These are phyloP conservation scores for Atrina japonica DNA, from an alignment of 2,888 invertebrate genomes.

Conservation along the genomic window DNA sequence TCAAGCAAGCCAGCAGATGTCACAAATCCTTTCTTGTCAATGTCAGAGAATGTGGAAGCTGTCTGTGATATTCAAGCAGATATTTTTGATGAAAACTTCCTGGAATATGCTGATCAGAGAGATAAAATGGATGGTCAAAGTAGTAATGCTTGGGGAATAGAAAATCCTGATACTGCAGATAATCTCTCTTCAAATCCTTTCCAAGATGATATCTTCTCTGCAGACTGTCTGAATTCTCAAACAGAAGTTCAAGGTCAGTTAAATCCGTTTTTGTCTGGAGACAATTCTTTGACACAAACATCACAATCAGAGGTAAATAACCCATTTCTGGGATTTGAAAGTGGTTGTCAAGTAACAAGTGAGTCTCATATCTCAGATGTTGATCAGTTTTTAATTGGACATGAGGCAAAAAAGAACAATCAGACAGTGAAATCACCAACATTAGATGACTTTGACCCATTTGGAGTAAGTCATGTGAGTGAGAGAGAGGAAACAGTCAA, in stretches of 20 bases:
- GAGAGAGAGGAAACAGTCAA: conserved; percentile 7
- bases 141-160: conserved; percentile 42
- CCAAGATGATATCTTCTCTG: conserved; percentile 69
- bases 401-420: background rate
- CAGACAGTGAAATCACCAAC: conserved; percentile 22
- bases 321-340: conserved; percentile 54
- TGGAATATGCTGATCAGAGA: conserved; percentile 44
- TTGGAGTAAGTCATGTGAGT: conserved; percentile 47
- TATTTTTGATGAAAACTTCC: conserved; percentile 59
- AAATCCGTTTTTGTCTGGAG: conserved; percentile 49
- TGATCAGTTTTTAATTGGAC: conserved; percentile 3
- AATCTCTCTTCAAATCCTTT: conserved; percentile 63
- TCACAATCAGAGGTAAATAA: conserved; percentile 40
- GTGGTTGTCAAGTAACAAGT: background rate
- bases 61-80: conserved; percentile 16
- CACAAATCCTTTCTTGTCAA: conserved; percentile 25
- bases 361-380: conserved; percentile 10
- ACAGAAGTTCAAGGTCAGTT: background rate
- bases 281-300: conserved; percentile 6
- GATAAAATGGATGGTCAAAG: conserved; percentile 21
- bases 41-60: conserved; percentile 1
- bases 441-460: conserved; percentile 62
- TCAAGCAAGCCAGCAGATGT: background rate
- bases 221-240: conserved; percentile 53
- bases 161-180: conserved; percentile 34